Conservation (phyloP, 2,113 vertebrate species). For the Apeltes quadracus region DNA sequence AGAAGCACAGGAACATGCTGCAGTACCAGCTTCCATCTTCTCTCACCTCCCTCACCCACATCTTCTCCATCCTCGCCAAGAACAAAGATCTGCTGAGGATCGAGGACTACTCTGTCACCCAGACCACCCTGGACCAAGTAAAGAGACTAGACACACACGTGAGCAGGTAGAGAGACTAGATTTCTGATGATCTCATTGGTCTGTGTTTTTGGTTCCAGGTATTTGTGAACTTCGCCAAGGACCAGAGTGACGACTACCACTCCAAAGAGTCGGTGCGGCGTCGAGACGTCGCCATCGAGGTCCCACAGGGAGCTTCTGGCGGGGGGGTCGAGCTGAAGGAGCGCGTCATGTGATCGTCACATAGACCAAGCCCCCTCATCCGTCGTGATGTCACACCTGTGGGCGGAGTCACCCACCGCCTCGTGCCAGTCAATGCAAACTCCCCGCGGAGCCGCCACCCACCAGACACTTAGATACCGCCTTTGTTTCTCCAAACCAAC, state of each 20-base stretch:
- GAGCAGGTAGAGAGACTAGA: background rate
- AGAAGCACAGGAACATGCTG: conserved; percentile 95
- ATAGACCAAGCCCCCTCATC: background rate
- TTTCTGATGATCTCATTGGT: background rate
- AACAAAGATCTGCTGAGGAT: conserved; percentile 91
- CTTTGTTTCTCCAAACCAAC: conserved; percentile 24
- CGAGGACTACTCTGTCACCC: conserved; percentile 97
- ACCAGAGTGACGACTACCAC: conserved; percentile 97
- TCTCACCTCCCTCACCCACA: conserved; percentile 88
- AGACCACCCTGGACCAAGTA: conserved; percentile 98
- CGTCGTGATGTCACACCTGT: conserved; percentile 22
- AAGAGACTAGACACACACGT: background rate
- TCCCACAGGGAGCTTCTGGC: conserved; percentile 72
- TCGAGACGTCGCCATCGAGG: conserved; percentile 85
- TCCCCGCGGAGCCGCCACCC: conserved; percentile 74
- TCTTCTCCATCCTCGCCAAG: conserved; percentile 93
- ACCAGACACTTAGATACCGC: conserved; percentile 86
- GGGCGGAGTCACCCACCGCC: conserved; percentile 38
- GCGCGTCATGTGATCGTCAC: conserved; percentile 86
- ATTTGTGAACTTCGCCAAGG: conserved; percentile 99
- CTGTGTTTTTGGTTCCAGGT: conserved; percentile 80
- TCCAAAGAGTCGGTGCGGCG: conserved; percentile 91
- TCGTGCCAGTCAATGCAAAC: conserved; percentile 97
- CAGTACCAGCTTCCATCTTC: conserved; percentile 96
- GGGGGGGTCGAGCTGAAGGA: conserved; percentile 81